phyloP scores from a whole-genome alignment of 1,140 invertebrate species.

The Hydropsyche tenuis region DNA sequence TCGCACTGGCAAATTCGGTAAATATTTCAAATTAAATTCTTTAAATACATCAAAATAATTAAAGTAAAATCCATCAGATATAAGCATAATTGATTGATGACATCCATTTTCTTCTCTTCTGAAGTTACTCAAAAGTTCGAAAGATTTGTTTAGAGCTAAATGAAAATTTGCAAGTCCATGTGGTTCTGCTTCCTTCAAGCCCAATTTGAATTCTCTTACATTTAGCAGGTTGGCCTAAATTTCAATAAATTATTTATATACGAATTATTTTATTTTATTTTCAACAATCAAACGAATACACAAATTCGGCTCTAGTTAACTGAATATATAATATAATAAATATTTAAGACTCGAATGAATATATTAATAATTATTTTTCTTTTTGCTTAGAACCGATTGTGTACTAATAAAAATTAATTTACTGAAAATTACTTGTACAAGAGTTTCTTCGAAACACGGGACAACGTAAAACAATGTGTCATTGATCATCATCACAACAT shows the following conservation, averaged over 20 bases:
- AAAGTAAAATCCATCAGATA: constrained; percentile 97
- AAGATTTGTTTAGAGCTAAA: constrained; percentile 86
- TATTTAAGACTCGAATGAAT: too few relatives aligned
- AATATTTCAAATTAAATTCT: constrained; percentile 81
- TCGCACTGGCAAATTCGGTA: constrained; percentile 79
- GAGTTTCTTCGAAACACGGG: constrained; percentile 83
- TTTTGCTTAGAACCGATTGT: too few relatives aligned
- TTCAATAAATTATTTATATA: constrained; percentile 30
- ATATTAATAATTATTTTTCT: too few relatives aligned
- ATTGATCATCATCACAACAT: constrained; percentile 84
- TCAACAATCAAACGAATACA: constrained; percentile 67
- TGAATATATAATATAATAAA: too few relatives aligned
- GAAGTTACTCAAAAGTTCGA: constrained; percentile 80
- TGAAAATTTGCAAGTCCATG: constrained; percentile 95
- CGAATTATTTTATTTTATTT: constrained; percentile 65
- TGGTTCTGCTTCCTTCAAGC: constrained; percentile 78
- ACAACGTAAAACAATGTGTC: constrained; percentile 79
- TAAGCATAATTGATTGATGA: constrained; percentile 92
- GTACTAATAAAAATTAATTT: too few relatives aligned
- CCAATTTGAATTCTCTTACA: constrained; percentile 81
- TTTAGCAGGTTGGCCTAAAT: constrained; percentile 87
- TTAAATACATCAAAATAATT: constrained; percentile 92
- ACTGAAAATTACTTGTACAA: constrained; percentile 82
- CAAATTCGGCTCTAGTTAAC: constrained; percentile 2
- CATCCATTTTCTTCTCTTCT: constrained; percentile 67